Base-by-base conservation (phyloP, 2,888 invertebrate genomes). In the Drosophila ustulata region DNA sequence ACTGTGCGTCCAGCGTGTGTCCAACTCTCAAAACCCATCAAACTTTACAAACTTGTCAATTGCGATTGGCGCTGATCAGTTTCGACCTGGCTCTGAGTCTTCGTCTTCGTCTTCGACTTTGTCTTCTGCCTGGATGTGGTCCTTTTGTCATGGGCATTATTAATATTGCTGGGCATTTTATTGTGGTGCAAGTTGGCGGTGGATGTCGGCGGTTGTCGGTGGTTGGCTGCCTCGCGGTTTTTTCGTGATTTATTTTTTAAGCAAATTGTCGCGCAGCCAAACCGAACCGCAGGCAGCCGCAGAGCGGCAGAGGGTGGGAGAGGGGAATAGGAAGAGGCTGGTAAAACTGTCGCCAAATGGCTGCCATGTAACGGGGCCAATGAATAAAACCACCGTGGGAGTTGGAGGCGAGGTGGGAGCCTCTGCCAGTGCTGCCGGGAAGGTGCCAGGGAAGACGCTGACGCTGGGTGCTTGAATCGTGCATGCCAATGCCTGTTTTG, bases 231-330 rank as follows among this genome's bases (percentile, higher is more conserved):
- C 80, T 78, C 69, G 82, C 77, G 82, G 80, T 85, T 88, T 88
- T 88, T 37, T 37, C 86, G 90, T 91, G 91, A 90, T 90, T 90
- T 90, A 90, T 90, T 90, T 83, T 90, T 83, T 80, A 82, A 84
- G 84, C 86, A 89, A 89, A 90, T 89, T 89, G 89, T 90, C 89
- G 90, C 89, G 81, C 51, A 39, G 39, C 4, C 37, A 37, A 32
- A 32, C 3, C 9, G 9, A 34, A 28, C 30, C 5, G 30, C 18
- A 18, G 1, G 18, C 32, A 32, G 32, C 32, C 32, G 9, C 32
- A 32, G 18, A 18, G 18, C 2, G 32, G 66, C 59, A 51, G 78
- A 81, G 73, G 3, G n/a, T n/a, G 34, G 4, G 37, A 28, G 28
- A 28, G 28, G 28, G 5, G 28, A 28, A 5, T 5, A 7, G 6